Conservation (phyloP, 2,113 vertebrate species). For the Lutjanus erythropterus region DNA sequence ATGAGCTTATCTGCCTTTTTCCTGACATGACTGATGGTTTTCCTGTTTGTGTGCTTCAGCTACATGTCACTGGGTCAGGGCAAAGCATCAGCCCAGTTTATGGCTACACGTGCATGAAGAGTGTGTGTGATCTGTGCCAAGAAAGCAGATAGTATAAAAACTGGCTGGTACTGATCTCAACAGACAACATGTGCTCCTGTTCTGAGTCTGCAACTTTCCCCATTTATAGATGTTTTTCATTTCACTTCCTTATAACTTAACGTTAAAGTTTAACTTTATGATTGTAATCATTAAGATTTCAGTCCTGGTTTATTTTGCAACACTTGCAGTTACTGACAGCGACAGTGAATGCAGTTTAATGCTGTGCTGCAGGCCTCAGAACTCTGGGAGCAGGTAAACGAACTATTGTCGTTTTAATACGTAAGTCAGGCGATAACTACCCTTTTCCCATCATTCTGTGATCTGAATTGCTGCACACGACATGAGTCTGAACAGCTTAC, state of each 20-base stretch:
- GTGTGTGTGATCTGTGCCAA: constrained; percentile 4
- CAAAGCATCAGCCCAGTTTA: background rate
- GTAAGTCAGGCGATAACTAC: too few species aligned
- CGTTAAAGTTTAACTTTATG: constrained; percentile 16
- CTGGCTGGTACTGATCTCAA: background rate
- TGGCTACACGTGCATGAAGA: background rate
- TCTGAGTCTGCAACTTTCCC: background rate
- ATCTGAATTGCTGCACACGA: too few species aligned
- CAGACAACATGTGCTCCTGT: background rate
- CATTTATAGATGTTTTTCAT: background rate
- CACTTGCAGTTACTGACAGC: too few species aligned
- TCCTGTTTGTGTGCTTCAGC: constrained; percentile 2
- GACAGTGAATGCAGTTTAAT: too few species aligned
- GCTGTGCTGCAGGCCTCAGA: too few species aligned
- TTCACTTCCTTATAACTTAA: background rate
- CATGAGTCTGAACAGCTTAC: too few species aligned
- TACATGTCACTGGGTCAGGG: background rate
- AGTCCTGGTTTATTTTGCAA: too few species aligned
- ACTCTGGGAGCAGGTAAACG: too few species aligned
- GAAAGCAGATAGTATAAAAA: background rate
- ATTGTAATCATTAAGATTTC: too few species aligned
- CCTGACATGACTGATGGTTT: background rate
- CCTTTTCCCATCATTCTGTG: too few species aligned
- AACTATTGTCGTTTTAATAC: too few species aligned
- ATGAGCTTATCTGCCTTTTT: background rate